phyloP scores from a whole-genome alignment of 2,113 vertebrate species.

The Rhabdomys dilectus region DNA sequence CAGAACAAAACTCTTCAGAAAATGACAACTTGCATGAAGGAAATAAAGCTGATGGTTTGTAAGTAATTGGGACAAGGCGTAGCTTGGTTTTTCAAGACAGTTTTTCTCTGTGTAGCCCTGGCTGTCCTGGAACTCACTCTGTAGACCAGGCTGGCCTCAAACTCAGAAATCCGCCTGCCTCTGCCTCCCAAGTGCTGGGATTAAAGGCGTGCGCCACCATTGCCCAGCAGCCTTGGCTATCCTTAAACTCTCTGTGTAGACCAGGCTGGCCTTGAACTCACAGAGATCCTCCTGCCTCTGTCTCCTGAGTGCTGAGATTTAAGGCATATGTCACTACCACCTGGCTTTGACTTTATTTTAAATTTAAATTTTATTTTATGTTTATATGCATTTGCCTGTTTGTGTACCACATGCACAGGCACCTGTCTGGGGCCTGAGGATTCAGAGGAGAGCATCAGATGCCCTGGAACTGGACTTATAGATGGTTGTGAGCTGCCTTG shows the following conservation, averaged over 20 bases:
- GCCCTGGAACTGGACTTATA: background rate
- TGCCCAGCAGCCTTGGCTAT: background rate
- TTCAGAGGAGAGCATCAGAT: background rate
- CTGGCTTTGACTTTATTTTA: background rate
- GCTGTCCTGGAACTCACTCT: background rate
- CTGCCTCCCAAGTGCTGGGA: background rate
- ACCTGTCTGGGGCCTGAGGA: background rate
- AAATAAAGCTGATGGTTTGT: background rate
- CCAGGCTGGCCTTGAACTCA: background rate
- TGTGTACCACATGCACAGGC: background rate
- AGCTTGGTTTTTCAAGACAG: background rate
- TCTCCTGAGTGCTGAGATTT: background rate
- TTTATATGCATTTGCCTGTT: background rate
- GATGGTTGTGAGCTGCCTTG: background rate
- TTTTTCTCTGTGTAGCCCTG: background rate
- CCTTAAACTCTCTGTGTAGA: background rate
- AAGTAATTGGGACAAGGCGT: background rate
- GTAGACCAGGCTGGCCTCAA: background rate
- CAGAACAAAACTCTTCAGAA: background rate
- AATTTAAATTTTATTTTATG: background rate
- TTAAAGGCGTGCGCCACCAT: background rate
- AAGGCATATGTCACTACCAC: background rate
- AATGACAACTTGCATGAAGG: background rate
- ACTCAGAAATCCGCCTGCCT: background rate
- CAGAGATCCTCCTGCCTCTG: background rate